Conservation (phyloP, 2,113 vertebrate genomes). For the Typhlomys cinereus region DNA sequence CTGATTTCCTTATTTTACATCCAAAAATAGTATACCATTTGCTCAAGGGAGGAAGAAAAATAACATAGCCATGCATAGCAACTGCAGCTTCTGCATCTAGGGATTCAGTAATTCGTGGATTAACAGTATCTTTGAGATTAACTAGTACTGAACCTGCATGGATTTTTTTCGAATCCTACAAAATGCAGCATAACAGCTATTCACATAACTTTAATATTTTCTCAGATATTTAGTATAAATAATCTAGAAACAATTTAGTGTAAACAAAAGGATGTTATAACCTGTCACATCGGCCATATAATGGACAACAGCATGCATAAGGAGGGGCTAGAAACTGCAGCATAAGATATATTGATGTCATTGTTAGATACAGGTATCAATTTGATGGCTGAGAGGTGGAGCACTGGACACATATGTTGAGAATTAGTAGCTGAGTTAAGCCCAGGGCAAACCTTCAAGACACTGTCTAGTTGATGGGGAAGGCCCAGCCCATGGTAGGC, state of each 20-base stretch:
- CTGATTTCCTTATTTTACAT: not conserved
- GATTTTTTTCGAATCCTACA: not conserved
- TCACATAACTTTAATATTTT: not conserved
- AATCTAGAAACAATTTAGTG: not conserved
- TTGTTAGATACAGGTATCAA: too few relatives aligned
- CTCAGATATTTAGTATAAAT: not conserved
- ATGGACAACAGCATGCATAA: too few relatives aligned
- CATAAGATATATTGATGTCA: not conserved
- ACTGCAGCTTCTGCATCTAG: not conserved
- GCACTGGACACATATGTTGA: too few relatives aligned
- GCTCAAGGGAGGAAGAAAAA: not conserved
- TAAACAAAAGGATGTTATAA: too few relatives aligned
- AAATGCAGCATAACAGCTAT: not conserved
- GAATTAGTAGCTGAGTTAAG: too few relatives aligned
- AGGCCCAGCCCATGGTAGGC: too few relatives aligned
- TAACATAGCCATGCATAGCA: not conserved
- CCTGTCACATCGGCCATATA: too few relatives aligned
- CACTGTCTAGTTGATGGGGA: too few relatives aligned
- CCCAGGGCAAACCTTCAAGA: too few relatives aligned
- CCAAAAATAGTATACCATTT: not conserved
- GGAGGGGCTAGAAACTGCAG: not conserved
- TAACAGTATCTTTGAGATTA: not conserved
- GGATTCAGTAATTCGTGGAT: not conserved
- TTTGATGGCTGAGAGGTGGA: too few relatives aligned
- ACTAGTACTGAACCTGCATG: not conserved